These are phyloP conservation scores for Tetropium fuscum DNA, from an alignment of 2,888 invertebrate genomes.

Conservation along the genomic window DNA sequence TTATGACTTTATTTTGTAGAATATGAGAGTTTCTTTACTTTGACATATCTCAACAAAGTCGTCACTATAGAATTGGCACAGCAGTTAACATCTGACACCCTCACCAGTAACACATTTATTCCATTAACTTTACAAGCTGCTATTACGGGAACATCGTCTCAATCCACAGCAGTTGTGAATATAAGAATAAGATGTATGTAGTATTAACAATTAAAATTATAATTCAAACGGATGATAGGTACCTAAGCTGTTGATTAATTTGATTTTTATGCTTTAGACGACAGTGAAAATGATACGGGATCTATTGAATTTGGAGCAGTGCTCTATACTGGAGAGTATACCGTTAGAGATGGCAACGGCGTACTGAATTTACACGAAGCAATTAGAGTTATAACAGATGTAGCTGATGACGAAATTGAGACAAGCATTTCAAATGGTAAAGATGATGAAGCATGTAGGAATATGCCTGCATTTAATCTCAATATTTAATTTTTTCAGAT, in stretches of 20 bases:
- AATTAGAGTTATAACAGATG: conserved; percentile 16
- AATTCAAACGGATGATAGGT: too few species aligned
- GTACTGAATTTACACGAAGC: conserved; percentile 4
- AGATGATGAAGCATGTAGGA: not conserved
- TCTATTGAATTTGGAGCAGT: conserved; percentile 10
- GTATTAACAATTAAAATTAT: too few species aligned
- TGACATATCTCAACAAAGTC: conserved; percentile 10
- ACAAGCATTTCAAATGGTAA: conserved; percentile 22
- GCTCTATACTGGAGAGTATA: conserved; percentile 23
- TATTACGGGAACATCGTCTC: conserved; percentile 5
- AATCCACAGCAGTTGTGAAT: conserved; percentile 26
- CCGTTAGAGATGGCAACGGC: conserved; percentile 14
- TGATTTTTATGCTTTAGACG: too few species aligned
- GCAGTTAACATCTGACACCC: conserved; percentile 12
- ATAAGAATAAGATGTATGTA: conserved; percentile 30
- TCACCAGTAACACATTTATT: conserved; percentile 13
- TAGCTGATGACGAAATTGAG: conserved; percentile 11
- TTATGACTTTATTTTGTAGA: conserved; percentile 29
- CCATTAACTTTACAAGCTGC: conserved; percentile 23
- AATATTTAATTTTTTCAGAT: conserved; percentile 16
- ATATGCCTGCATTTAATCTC: not conserved
- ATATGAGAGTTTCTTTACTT: conserved; percentile 29
- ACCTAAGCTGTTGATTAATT: too few species aligned
- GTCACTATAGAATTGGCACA: not conserved
- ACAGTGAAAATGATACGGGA: conserved; percentile 3